Percentiles rank a stretch among this genome's conserved stretches.
phyloP scores from a whole-genome alignment of 2,797 vertebrate species.

The Hippoglossus hippoglossus region DNA sequence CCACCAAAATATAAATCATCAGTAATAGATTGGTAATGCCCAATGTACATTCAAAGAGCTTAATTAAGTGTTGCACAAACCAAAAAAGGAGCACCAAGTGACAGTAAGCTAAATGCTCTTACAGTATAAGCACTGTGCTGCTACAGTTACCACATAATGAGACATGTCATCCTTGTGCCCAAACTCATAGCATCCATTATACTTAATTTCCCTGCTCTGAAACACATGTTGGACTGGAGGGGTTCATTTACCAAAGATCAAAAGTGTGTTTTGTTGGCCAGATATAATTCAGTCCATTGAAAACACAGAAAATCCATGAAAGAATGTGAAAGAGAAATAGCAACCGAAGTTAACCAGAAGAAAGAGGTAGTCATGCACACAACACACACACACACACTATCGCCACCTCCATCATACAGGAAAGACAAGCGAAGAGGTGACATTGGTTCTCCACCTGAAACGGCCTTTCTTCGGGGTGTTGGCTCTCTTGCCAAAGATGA shows the following conservation, averaged over 20 bases:
- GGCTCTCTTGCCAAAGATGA: constrained; percentile 75
- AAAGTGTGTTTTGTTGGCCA: background rate
- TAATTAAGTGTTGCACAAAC: constrained; percentile 13
- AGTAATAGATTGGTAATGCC: background rate
- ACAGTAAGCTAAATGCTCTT: background rate
- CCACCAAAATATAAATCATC: background rate
- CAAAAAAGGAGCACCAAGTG: constrained; percentile 13
- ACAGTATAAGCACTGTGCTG: constrained; percentile 11
- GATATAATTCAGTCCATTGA: background rate
- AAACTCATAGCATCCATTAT: background rate
- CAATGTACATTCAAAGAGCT: constrained; percentile 20
- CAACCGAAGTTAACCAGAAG: background rate
- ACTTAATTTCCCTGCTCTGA: background rate
- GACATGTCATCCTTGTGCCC: constrained; percentile 4
- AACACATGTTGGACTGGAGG: background rate
- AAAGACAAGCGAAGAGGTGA: accelerated
- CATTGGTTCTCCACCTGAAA: constrained; percentile 74
- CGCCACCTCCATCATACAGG: background rate
- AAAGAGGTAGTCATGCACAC: background rate
- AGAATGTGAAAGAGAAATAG: background rate
- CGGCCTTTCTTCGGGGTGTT: constrained; percentile 59
- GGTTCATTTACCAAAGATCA: constrained; percentile 7
- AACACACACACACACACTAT: background rate
- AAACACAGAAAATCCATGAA: background rate
- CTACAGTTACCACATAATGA: constrained; percentile 13